Evolutionary conservation across 2,888 invertebrate genomes (phyloP).

Genomic region (Lithophane socia): DNA sequence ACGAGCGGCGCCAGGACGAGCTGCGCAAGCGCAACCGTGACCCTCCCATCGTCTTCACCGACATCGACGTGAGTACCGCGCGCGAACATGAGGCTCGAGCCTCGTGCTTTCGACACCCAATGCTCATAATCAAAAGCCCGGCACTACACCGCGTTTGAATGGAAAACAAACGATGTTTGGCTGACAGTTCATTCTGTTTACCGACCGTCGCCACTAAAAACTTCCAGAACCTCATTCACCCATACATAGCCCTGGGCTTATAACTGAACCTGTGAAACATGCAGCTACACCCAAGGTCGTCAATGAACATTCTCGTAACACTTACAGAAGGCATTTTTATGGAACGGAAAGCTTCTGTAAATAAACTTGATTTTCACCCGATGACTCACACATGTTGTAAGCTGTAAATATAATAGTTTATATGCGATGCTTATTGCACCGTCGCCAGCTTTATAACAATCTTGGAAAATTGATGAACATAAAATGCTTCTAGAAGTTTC

Average conservation of each 20-base stretch:
- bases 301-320: conserved; percentile 1
- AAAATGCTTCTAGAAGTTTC: conserved; percentile 38
- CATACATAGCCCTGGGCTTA: background rate
- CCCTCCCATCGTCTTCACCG: conserved; percentile 95
- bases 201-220: background rate
- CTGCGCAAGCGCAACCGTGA: conserved; percentile 93
- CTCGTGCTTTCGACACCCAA: background rate
- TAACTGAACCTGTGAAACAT: background rate
- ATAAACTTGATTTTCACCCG: conserved; percentile 40
- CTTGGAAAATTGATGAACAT: conserved; percentile 16
- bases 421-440: conserved; percentile 5
- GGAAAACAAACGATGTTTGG: background rate
- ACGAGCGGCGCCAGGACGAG: conserved; percentile 92
- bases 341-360: conserved; percentile 37
- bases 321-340: conserved; percentile 18
- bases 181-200: conserved; percentile 7
- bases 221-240: background rate
- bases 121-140: background rate
- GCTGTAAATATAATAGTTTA: conserved; percentile 43
- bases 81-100: too few relatives aligned
- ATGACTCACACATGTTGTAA: conserved; percentile 50
- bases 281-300: background rate
- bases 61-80: conserved; percentile 92
- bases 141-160: background rate
- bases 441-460: conserved; percentile 17